These are phyloP conservation scores for Chromobotia macracanthus DNA, from an alignment of 2,797 vertebrate genomes.

Conservation along the genomic window DNA sequence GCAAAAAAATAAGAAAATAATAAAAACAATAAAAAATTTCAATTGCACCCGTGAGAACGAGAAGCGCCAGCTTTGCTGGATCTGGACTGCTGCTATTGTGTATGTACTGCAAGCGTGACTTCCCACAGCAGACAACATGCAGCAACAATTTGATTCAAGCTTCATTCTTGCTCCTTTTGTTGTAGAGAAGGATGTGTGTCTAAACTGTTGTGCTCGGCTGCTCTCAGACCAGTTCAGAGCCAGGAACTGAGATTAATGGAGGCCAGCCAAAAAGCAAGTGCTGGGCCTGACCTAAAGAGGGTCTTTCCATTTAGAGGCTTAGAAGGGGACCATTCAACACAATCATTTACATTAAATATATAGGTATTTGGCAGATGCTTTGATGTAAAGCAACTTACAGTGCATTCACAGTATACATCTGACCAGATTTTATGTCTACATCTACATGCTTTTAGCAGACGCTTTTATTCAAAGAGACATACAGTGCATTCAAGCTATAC, in stretches of 20 bases:
- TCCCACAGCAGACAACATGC: slow-evolving; percentile 67
- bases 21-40: slow-evolving; percentile 68
- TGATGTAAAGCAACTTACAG: too few species aligned
- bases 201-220: slow-evolving; percentile 63
- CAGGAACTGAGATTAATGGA: slow-evolving; percentile 28
- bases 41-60: slow-evolving; percentile 71
- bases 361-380: too few species aligned
- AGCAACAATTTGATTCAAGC: slow-evolving; percentile 64
- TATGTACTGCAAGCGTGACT: slow-evolving; percentile 59
- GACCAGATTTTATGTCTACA: too few species aligned
- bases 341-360: slow-evolving; percentile 43
- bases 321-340: background rate
- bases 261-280: slow-evolving; percentile 14
- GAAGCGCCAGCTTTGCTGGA: slow-evolving; percentile 57
- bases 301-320: background rate
- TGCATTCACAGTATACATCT: too few species aligned
- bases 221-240: slow-evolving; percentile 61
- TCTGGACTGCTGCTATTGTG: slow-evolving; percentile 38
- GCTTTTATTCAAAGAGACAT: too few species aligned
- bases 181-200: slow-evolving; percentile 47
- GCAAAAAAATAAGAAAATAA: slow-evolving; percentile 77
- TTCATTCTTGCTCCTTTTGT: slow-evolving; percentile 59
- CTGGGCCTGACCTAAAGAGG: background rate
- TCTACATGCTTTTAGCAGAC: too few species aligned
- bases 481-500: too few species aligned